Base-by-base conservation (phyloP, 2,888 invertebrate species). In the Stomorhina lunata region DNA sequence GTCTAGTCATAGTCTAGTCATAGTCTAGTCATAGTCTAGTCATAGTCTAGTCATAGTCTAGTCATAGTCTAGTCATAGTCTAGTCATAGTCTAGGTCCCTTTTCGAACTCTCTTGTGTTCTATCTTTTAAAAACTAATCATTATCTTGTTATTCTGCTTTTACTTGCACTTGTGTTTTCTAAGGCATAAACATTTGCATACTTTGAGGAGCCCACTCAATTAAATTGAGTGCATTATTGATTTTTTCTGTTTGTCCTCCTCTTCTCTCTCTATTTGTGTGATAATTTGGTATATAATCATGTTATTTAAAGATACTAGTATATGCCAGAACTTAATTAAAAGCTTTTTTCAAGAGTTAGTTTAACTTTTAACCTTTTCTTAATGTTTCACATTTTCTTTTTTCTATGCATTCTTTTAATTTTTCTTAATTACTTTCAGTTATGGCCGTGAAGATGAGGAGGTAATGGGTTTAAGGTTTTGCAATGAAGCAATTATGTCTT, bases 381-480 rank as follows among this genome's bases (percentile, higher is more conserved):
- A 37, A 50, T 12, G 15, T 15, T 79, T 27, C 37, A 27, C n/a
- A 55, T 27, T 25, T 73, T 68, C 59, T 27, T 6, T 37, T 83
- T n/a, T 12, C 7, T 15, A 59, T 59, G 15, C 5, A 3, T 22
- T 17, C 32, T 72, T 5, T 63, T 10, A 7, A 37, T 63, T 48
- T 25, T 25, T 37, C 17, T 48, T 17, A 12, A 55, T 29, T 61
- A n/a, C 10, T 78, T 81, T 10, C 90, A 95, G 95, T 86, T 99
- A 99, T 90, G 99, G 99, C 0, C 93, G 99, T 57, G 99, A 99
- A 92, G 99, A 99, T 90, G 96, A 99, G 90, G 99, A 99, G 92
- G 99, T 99, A 25, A 96, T 99, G 95, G 99, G 99, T 0, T 93
- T 99, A 85, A 97, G 98, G 88, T 99, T 99, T 92, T 97, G 98